A percentile compares a stretch with the other conserved stretches of the same genome.
Evolutionary conservation across 2,797 vertebrate genomes (phyloP).

Genomic region (Mus caroli): DNA sequence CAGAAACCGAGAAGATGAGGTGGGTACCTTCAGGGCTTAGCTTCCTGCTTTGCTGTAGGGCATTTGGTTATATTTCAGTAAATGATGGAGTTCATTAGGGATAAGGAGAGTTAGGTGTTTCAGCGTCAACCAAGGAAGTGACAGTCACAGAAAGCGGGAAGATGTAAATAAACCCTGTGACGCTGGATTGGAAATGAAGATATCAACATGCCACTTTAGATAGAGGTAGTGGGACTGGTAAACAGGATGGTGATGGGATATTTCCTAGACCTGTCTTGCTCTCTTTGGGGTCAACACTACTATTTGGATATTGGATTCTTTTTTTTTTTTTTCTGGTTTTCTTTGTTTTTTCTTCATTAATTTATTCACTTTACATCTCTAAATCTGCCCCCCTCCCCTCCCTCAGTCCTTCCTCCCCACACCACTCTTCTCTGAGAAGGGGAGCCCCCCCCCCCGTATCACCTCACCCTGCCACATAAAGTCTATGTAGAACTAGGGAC

Average conservation of each 20-base stretch:
- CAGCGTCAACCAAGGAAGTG: background rate
- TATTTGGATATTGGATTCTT: background rate
- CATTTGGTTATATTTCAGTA: background rate
- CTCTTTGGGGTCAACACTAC: background rate
- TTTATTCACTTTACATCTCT: background rate
- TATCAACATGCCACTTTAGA: background rate
- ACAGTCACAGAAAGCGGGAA: background rate
- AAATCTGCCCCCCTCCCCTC: background rate
- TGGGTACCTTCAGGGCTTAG: background rate
- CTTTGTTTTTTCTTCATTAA: background rate
- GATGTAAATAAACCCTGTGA: background rate
- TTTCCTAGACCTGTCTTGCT: constrained; percentile 15
- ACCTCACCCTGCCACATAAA: too few relatives aligned
- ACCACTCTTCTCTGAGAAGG: background rate
- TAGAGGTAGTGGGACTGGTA: background rate
- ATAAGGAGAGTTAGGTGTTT: background rate
- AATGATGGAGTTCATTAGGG: background rate
- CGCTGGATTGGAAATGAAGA: background rate
- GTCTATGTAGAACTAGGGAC: too few relatives aligned
- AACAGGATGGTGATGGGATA: background rate
- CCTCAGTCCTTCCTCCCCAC: too few relatives aligned
- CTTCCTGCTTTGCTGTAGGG: constrained; percentile 26
- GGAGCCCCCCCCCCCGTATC: too few relatives aligned
- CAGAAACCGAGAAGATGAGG: background rate
- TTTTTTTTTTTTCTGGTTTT: background rate